phyloP scores from a whole-genome alignment of 2,113 vertebrate genomes.

The Tenebrosternarchus preto region DNA sequence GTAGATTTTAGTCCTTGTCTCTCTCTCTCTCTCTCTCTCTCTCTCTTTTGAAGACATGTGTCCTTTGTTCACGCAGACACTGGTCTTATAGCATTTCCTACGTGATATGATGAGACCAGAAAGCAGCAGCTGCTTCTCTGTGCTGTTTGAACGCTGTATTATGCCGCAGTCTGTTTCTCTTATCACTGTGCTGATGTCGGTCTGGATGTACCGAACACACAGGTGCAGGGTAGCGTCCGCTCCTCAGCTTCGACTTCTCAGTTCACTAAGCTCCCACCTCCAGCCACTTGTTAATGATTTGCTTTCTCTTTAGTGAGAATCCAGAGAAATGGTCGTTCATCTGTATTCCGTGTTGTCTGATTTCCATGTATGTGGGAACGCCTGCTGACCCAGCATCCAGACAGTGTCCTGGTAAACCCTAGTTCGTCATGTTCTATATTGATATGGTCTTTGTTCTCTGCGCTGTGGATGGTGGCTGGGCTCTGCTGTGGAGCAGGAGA shows the following conservation, averaged over 20 bases:
- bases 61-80: slow-evolving; percentile 7
- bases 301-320: neutral
- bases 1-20: too few species aligned
- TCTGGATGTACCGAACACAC: neutral
- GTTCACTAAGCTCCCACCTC: neutral
- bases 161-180: neutral
- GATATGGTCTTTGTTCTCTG: slow-evolving; percentile 5
- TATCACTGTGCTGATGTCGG: neutral
- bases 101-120: slow-evolving; percentile 7
- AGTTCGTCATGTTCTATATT: slow-evolving; percentile 24
- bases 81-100: neutral
- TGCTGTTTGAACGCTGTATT: slow-evolving; percentile 18
- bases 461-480: neutral
- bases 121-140: slow-evolving; percentile 6
- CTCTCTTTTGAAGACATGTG: neutral
- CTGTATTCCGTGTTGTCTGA: slow-evolving; percentile 26
- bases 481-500: neutral
- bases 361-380: neutral
- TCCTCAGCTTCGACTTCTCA: neutral
- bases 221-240: neutral
- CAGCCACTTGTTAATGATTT: neutral
- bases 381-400: too few species aligned
- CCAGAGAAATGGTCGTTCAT: slow-evolving; percentile 17
- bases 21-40: neutral
- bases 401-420: neutral